Evolutionary conservation across 2,888 invertebrate species (phyloP).

Genomic region (Apotomis betuletana): DNA sequence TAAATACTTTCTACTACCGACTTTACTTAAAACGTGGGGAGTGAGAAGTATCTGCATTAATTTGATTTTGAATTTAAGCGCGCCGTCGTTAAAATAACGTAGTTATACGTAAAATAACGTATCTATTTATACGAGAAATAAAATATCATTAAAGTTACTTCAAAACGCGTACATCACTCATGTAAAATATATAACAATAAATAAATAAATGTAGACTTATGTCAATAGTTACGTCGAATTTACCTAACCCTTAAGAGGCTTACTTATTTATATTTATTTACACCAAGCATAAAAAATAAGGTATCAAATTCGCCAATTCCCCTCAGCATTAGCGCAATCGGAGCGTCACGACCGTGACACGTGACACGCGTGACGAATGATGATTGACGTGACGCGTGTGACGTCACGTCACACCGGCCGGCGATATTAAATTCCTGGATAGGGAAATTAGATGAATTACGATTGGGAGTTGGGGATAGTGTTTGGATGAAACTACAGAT

Average conservation of each 20-base stretch:
- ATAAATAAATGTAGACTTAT: no score
- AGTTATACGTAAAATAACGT: no score
- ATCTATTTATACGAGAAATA: no score
- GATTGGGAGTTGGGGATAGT: neutral
- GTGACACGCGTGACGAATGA: conserved; percentile 72
- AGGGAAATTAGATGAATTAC: conserved; percentile 22
- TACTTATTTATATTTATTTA: neutral
- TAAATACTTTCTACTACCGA: no score
- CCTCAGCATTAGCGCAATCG: conserved; percentile 18
- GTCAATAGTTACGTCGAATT: no score
- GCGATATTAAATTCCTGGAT: conserved; percentile 61
- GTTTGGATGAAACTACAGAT: neutral
- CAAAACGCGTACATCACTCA: no score
- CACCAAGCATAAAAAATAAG: neutral
- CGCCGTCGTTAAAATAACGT: no score
- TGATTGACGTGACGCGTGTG: conserved; percentile 69
- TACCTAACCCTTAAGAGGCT: neutral
- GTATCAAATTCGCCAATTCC: conserved; percentile 7
- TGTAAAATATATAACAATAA: no score
- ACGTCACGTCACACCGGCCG: conserved; percentile 48
- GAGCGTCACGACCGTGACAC: conserved; percentile 52
- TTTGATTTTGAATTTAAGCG: no score
- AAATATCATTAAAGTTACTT: no score
- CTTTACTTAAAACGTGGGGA: no score
- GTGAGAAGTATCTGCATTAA: no score